Conservation (phyloP, 2,113 vertebrate genomes). For the Muntiacus reevesi region DNA sequence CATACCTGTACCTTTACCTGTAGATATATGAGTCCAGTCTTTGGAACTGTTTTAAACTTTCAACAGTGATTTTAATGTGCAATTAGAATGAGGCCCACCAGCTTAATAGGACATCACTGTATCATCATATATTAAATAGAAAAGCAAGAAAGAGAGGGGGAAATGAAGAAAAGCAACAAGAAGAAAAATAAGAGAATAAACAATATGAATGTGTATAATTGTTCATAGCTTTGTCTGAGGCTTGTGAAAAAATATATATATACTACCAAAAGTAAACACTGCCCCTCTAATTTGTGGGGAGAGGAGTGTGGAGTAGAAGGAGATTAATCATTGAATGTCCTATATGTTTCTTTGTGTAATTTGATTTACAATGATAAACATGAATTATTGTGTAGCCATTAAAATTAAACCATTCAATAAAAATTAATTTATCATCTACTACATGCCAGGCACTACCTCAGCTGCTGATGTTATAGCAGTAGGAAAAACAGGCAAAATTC, state of each 20-base stretch:
- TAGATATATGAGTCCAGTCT: neutral
- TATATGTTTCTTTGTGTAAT: neutral
- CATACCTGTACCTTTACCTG: neutral
- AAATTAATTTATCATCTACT: neutral
- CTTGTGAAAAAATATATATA: neutral
- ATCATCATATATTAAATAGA: neutral
- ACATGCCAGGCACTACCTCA: neutral
- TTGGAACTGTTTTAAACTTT: neutral
- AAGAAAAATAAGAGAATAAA: neutral
- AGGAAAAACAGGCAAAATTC: neutral
- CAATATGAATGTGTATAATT: neutral
- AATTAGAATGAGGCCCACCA: neutral
- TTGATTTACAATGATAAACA: neutral
- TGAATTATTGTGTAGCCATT: neutral
- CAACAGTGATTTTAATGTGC: neutral
- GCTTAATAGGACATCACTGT: neutral
- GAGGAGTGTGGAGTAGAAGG: neutral
- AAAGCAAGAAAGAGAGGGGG: neutral
- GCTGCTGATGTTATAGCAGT: neutral
- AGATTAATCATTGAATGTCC: neutral
- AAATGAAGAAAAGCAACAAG: neutral
- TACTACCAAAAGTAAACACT: neutral
- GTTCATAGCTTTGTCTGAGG: neutral
- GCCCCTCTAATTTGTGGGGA: neutral
- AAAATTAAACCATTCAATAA: neutral